A percentile compares a stretch with the other conserved stretches of the same genome.
These are phyloP conservation scores for Sus scrofa DNA, from an alignment of 2,113 vertebrate genomes.

Conservation along the genomic window T2T-Sscrofa CM000816.6:86178501-86179000, in stretches of 20 bases:
- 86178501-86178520: too few species aligned
- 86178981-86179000: neutral
- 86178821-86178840: conserved; percentile 63
- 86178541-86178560: too few species aligned
- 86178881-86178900: conserved; percentile 70
- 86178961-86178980: conserved; percentile 47
- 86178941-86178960: conserved; percentile 37
- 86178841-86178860: conserved; percentile 67
- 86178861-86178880: conserved; percentile 51
- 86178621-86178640: neutral
- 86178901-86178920: conserved; percentile 10
- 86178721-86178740: neutral
- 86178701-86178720: conserved; percentile 63
- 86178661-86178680: neutral
- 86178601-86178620: conserved; percentile 48
- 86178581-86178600: neutral
- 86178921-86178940: conserved; percentile 43
- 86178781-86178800: conserved; percentile 64
- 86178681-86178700: neutral
- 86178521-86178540: too few species aligned
- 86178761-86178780: conserved; percentile 56
- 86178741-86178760: conserved; percentile 44
- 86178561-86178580: too few species aligned
- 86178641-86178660: conserved; percentile 52
- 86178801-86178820: conserved; percentile 55